Base-by-base conservation (phyloP, 1,140 invertebrate genomes). In the Drosophila trapezifrons region DNA sequence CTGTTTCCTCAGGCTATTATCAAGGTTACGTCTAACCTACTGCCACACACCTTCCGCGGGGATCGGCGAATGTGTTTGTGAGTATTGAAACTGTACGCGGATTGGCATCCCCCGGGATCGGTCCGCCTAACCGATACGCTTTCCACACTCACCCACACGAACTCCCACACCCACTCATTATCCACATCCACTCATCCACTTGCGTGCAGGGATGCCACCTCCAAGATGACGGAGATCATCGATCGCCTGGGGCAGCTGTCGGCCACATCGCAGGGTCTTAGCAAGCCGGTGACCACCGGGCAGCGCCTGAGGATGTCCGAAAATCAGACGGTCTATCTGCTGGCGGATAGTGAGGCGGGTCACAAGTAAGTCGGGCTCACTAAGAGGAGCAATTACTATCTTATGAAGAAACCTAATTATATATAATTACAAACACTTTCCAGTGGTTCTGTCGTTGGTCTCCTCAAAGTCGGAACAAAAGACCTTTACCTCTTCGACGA, bases 391-490 rank as follows among this genome's bases (percentile, higher is more conserved):
- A 12, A n/a, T 9, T 9, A 15, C 7, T n/a, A 3, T 18, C 2
- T 8, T 15, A 42, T 54, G 22, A n/a, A 18, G 58, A 22, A 49
- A 45, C 13, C 12, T 18, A 18, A 32, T 35, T 15, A 15, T 4
- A 10, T 3, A 2, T 2, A 18, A 15, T 63, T 59, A 5, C n/a
- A 35, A 18, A 18, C 3, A 7, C 3, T 15, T 72, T 73, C 0
- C 35, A 92, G 94, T 56, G 95, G 96, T 20, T 93, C 93, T 49
- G 94, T 97, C 13, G 94, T 97, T 46, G 97, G 97, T 0, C 92
- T 98, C 59, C 92, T 98, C 32, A 98, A 98, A 93, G 95, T 97
- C 10, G 97, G 97, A 46, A 94, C 94, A 47, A 98, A 98, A 92
- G 95, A 96, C 84, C 92, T 98, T 12, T 98, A 97, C 92, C 93